A percentile compares a stretch with the other conserved stretches of the same genome.
Conservation (phyloP, 2,888 invertebrate genomes). For the Sialis lutaria region DNA sequence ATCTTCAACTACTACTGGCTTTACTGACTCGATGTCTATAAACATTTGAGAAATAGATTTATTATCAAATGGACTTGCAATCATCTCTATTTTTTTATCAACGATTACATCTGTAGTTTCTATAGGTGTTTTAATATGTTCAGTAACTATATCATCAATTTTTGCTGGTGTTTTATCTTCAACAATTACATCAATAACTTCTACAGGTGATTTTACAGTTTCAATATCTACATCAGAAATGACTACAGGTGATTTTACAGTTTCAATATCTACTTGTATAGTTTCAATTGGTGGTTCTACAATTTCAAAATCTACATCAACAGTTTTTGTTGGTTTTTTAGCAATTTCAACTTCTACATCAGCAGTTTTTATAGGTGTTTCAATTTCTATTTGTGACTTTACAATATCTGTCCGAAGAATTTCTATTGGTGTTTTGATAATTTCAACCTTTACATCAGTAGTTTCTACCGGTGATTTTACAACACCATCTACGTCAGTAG, state of each 20-base stretch:
- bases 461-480: too few relatives aligned
- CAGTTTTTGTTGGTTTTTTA: background rate
- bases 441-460: too few relatives aligned
- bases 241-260: background rate
- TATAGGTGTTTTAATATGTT: background rate
- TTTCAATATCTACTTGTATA: background rate
- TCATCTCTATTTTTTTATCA: conserved; percentile 3
- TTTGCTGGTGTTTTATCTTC: background rate
- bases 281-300: background rate
- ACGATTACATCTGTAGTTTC: background rate
- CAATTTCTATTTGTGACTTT: too few relatives aligned
- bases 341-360: background rate
- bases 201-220: background rate
- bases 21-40: conserved; percentile 1
- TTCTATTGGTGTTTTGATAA: too few relatives aligned
- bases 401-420: too few relatives aligned
- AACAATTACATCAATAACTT: too few relatives aligned
- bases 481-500: too few relatives aligned
- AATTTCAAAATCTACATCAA: background rate
- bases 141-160: background rate
- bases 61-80: background rate
- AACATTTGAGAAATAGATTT: background rate
- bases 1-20: conserved; percentile 1
- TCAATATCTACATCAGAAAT: background rate
- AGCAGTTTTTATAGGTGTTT: too few relatives aligned